phyloP scores from a whole-genome alignment of 2,797 vertebrate genomes.

The Onychomys leucogaster region DNA sequence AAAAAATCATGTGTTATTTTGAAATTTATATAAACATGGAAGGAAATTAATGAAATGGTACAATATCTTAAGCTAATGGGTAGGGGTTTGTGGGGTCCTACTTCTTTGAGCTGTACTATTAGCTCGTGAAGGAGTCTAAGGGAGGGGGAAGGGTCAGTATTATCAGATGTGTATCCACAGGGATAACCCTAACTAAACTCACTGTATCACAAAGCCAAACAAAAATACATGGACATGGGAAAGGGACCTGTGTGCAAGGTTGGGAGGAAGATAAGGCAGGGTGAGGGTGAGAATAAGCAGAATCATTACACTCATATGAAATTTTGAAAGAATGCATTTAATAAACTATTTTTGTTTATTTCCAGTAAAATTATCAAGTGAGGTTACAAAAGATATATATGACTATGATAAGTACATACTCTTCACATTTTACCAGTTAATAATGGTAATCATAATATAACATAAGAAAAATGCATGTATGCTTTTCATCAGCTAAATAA shows the following conservation, averaged over 20 bases:
- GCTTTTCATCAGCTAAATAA: constrained; percentile 90
- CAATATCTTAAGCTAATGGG: constrained; percentile 97
- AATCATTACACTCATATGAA: background rate
- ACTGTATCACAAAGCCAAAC: background rate
- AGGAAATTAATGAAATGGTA: constrained; percentile 99
- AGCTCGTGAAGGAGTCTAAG: background rate
- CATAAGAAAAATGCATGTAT: constrained; percentile 99
- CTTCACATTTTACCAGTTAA: constrained; percentile 99
- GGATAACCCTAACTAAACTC: background rate
- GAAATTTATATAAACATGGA: constrained; percentile 97
- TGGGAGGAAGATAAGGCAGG: background rate
- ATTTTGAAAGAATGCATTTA: background rate
- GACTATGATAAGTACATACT: constrained; percentile 99
- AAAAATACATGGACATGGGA: background rate
- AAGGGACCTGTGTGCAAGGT: background rate
- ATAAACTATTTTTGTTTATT: constrained; percentile 97
- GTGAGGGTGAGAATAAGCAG: background rate
- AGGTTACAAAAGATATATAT: constrained; percentile 99
- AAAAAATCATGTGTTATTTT: constrained; percentile 95
- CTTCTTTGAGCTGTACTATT: background rate
- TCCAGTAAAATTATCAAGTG: constrained; percentile 99
- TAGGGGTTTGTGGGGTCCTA: background rate
- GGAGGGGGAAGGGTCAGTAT: background rate
- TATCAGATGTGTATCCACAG: background rate
- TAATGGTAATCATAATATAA: constrained; percentile 99